Percentiles rank a stretch among this genome's conserved stretches.
Conservation (phyloP, 2,113 vertebrate species). For the Brachyhypopomus gauderio region DNA sequence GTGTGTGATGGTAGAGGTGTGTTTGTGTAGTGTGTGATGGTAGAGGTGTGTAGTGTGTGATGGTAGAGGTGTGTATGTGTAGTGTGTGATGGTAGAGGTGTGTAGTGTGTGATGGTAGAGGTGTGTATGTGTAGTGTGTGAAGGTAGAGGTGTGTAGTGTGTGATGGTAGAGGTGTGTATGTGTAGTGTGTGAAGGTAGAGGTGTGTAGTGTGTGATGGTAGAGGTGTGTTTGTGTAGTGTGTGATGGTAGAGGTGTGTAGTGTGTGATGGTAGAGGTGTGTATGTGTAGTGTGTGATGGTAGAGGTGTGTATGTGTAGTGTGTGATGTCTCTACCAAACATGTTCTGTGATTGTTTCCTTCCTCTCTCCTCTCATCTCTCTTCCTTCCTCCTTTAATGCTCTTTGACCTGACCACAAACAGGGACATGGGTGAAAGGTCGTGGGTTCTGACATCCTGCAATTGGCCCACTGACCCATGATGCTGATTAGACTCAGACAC, state of each 20-base stretch:
- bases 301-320: neutral
- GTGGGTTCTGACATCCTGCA: neutral
- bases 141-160: no score
- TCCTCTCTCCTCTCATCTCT: conserved; percentile 3
- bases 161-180: no score
- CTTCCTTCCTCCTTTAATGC: conserved; percentile 12
- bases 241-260: no score
- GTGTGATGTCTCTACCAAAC: conserved; percentile 5
- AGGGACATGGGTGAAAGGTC: neutral
- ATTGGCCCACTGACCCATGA: neutral
- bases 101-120: no score
- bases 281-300: conserved; percentile 17
- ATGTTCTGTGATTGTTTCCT: conserved; percentile 8
- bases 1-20: no score
- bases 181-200: no score
- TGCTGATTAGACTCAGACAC: neutral
- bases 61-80: no score
- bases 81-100: no score
- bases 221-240: neutral
- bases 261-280: conserved; percentile 4
- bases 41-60: no score
- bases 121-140: no score
- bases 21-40: no score
- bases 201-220: no score
- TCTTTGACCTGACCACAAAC: neutral